A percentile compares a stretch with the other conserved stretches of the same genome.
These are phyloP conservation scores for Euplexia lucipara DNA, from an alignment of 2,888 invertebrate genomes.

Conservation along the genomic window DNA sequence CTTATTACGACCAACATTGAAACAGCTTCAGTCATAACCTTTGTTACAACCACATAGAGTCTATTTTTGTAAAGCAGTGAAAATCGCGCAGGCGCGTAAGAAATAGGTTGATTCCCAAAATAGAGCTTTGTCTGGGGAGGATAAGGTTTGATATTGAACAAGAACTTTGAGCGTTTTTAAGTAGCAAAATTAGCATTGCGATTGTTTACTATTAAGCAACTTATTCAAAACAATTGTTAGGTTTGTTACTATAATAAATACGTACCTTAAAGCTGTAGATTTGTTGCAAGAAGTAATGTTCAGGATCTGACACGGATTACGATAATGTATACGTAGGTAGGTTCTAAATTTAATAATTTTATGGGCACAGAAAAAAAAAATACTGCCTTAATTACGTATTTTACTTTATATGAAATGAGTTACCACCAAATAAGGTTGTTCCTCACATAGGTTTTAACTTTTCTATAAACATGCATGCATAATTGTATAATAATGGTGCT, in stretches of 20 bases:
- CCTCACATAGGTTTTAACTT: too few relatives aligned
- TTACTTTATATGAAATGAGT: too few relatives aligned
- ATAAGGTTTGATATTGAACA: constrained; percentile 16
- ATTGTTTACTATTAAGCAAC: too few relatives aligned
- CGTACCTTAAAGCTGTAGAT: constrained; percentile 1
- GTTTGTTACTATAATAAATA: background rate
- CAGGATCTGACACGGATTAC: background rate
- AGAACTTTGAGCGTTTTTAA: background rate
- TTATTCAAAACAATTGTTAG: too few relatives aligned
- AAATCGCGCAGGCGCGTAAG: background rate
- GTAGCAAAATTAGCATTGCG: background rate
- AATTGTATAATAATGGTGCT: too few relatives aligned
- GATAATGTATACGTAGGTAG: constrained; percentile 16
- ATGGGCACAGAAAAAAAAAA: background rate
- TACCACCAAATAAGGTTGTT: too few relatives aligned
- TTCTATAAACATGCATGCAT: too few relatives aligned
- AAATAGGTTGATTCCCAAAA: constrained; percentile 12
- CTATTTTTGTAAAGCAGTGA: background rate
- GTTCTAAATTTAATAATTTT: background rate
- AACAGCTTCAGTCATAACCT: background rate
- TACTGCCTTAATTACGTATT: too few relatives aligned
- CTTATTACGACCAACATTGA: background rate
- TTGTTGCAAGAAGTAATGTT: too few relatives aligned
- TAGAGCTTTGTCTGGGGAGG: constrained; percentile 7
- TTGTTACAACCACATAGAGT: background rate